Evolutionary conservation across 2,113 vertebrate genomes (phyloP).

Genomic region (Anguilla rostrata): DNA sequence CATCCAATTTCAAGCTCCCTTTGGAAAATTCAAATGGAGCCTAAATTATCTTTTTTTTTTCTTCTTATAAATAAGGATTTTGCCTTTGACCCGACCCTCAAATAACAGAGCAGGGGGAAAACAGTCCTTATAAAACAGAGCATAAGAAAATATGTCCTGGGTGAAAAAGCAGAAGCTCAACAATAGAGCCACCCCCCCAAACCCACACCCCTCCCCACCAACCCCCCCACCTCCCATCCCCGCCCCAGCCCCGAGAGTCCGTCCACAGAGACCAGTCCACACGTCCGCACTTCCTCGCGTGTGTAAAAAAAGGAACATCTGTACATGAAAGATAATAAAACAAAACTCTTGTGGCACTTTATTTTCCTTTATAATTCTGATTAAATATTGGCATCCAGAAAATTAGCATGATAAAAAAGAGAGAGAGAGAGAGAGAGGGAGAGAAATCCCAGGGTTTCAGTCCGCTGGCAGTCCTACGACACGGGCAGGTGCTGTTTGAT

Average conservation of each 20-base stretch:
- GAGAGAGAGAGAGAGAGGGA: background rate
- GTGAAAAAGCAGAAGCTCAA: constrained; percentile 14
- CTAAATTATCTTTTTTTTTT: background rate
- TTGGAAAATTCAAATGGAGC: constrained; percentile 46
- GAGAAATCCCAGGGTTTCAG: constrained; percentile 17
- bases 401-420: constrained; percentile 22
- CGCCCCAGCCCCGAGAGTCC: background rate
- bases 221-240: background rate
- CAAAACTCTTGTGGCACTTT: constrained; percentile 27
- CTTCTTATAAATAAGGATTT: background rate
- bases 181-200: constrained; percentile 10
- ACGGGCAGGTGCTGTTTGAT: constrained; percentile 94
- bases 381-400: constrained; percentile 27
- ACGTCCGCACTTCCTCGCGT: background rate
- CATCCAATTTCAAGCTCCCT: constrained; percentile 34
- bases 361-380: constrained; percentile 16
- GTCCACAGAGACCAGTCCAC: constrained; percentile 14
- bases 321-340: background rate
- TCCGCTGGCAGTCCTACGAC: constrained; percentile 60
- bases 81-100: constrained; percentile 6
- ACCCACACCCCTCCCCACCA: background rate
- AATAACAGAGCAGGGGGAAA: constrained; percentile 15
- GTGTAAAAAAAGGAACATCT: background rate
- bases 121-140: constrained; percentile 14
- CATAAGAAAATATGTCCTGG: constrained; percentile 20